Conservation (phyloP, 2,888 invertebrate species). For the Plemyria rubiginata region DNA sequence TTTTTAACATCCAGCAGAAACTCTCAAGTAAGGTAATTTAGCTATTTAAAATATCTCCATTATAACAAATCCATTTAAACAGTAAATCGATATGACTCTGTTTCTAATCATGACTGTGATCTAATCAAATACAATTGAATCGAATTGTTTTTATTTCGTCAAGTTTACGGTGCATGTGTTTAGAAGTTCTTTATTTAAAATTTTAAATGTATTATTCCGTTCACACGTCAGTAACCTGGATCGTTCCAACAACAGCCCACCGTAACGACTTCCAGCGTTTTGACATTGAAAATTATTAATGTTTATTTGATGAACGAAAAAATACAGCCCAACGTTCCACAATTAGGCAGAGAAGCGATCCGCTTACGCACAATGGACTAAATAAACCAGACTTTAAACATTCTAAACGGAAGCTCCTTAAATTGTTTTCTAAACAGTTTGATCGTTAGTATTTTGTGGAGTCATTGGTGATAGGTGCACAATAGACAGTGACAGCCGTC, state of each 20-base stretch:
- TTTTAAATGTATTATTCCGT: conserved; percentile 26
- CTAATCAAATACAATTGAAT: not conserved
- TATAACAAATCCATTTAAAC: not conserved
- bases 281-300: conserved; percentile 60
- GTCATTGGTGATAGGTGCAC: conserved; percentile 59
- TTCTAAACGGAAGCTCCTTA: conserved; percentile 78
- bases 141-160: conserved; percentile 1
- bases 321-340: conserved; percentile 44
- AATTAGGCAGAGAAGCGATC: conserved; percentile 74
- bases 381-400: conserved; percentile 73
- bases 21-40: conserved; percentile 65
- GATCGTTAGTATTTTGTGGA: conserved; percentile 67
- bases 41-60: conserved; percentile 4
- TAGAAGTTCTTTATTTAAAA: conserved; percentile 2
- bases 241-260: conserved; percentile 54
- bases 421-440: conserved; percentile 80
- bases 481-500: conserved; percentile 51
- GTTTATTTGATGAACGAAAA: conserved; percentile 72
- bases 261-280: conserved; percentile 57
- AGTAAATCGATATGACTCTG: not conserved
- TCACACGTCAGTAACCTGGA: conserved; percentile 51
- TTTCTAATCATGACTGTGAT: not conserved
- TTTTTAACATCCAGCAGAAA: conserved; percentile 36
- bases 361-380: conserved; percentile 73
- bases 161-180: not conserved